Evolutionary conservation across 2,797 vertebrate species (phyloP).

Genomic region (Silurus lanzhouensis): DNA sequence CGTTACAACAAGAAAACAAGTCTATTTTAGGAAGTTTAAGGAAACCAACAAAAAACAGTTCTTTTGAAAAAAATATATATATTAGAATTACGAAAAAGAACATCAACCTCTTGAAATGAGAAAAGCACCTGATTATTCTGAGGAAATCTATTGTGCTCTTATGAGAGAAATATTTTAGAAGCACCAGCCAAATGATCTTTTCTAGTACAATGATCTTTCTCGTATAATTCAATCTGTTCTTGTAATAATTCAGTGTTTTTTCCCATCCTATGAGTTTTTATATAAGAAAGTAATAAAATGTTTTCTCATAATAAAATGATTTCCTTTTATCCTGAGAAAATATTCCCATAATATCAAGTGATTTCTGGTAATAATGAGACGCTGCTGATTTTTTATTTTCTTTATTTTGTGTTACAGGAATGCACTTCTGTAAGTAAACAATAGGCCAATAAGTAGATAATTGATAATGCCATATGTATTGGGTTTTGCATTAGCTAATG

Average conservation of each 20-base stretch:
- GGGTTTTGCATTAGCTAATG: background rate
- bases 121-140: background rate
- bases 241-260: background rate
- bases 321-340: background rate
- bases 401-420: background rate
- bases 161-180: background rate
- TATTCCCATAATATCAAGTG: background rate
- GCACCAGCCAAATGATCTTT: background rate
- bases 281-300: no score
- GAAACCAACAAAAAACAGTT: no score
- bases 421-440: background rate
- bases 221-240: background rate
- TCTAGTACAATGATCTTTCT: background rate
- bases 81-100: no score
- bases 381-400: background rate
- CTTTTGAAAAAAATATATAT: no score
- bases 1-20: no score
- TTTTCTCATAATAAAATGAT: background rate
- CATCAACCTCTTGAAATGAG: no score
- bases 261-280: no score
- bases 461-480: background rate
- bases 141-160: background rate
- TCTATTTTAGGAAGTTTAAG: no score
- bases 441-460: background rate
- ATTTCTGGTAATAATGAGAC: background rate